Evolutionary conservation across 2,113 vertebrate genomes (phyloP).

Genomic region (Meriones unguiculatus): DNA sequence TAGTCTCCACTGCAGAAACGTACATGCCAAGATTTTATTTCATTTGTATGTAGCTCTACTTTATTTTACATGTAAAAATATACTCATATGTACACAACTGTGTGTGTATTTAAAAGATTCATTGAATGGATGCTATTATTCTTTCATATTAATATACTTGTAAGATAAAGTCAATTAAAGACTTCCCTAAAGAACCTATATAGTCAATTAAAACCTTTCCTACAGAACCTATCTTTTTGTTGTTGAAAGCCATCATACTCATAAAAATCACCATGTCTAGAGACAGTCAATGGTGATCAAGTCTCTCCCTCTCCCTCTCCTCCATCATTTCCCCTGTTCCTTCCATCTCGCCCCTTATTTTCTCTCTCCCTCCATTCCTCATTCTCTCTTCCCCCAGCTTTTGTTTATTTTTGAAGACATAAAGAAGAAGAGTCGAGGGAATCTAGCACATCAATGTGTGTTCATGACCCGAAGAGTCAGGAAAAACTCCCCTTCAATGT

Average conservation of each 20-base stretch:
- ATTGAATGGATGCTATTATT: background rate
- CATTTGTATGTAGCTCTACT: background rate
- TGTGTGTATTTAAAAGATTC: background rate
- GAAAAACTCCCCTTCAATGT: conserved; percentile 44
- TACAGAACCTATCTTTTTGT: background rate
- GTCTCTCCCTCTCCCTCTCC: background rate
- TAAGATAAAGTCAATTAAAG: conserved; percentile 2
- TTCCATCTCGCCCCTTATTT: background rate
- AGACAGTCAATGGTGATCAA: background rate
- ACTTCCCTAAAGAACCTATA: background rate
- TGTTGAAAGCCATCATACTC: background rate
- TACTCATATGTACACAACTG: background rate
- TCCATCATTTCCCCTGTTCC: background rate
- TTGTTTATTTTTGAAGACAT: background rate
- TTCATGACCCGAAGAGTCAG: background rate
- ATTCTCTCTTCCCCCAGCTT: background rate
- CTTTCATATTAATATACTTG: background rate
- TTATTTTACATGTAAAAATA: conserved; percentile 42
- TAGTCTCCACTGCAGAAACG: background rate
- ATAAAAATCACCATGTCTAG: background rate
- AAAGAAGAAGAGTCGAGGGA: background rate
- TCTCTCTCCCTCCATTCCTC: background rate
- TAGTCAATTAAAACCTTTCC: conserved; percentile 25
- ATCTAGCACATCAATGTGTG: background rate
- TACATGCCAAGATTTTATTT: background rate